A percentile compares a stretch with the other conserved stretches of the same genome.
phyloP scores from a whole-genome alignment of 2,113 vertebrate genomes.

The Kryptolebias marmoratus region DNA sequence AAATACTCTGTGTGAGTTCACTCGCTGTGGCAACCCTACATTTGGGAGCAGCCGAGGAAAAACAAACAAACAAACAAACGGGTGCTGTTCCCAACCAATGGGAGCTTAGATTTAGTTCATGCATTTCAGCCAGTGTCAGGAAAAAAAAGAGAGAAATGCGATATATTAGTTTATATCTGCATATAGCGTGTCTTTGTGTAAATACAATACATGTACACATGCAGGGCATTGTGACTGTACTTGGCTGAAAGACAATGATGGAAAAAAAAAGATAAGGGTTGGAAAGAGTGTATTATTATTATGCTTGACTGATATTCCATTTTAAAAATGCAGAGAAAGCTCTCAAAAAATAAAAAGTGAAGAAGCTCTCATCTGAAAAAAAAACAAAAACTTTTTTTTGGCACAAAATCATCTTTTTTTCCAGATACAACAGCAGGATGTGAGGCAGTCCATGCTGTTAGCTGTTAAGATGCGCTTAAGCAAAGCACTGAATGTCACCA shows the following conservation, averaged over 20 bases:
- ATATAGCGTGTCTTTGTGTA: constrained; percentile 32
- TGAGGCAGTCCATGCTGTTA: background rate
- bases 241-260: constrained; percentile 25
- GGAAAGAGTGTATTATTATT: constrained; percentile 27
- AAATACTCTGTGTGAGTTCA: too few species aligned
- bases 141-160: constrained; percentile 7
- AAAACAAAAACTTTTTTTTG: constrained; percentile 21
- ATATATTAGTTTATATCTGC: constrained; percentile 28
- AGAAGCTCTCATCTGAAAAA: constrained; percentile 41
- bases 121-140: constrained; percentile 14
- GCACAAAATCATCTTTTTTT: constrained; percentile 28
- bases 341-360: constrained; percentile 58
- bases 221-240: constrained; percentile 26
- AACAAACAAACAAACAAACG: too few species aligned
- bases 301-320: constrained; percentile 53
- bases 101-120: constrained; percentile 35
- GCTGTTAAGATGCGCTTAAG: constrained; percentile 25
- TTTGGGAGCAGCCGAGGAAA: too few species aligned
- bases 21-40: too few species aligned
- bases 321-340: constrained; percentile 50
- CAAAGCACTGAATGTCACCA: constrained; percentile 8
- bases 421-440: constrained; percentile 8
- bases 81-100: background rate
- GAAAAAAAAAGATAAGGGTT: constrained; percentile 1
- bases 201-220: constrained; percentile 10